A percentile compares a stretch with the other conserved stretches of the same genome.
These are phyloP conservation scores for Beroe forskalii DNA, from an alignment of 37 sponge, comb jelly and placozoan genomes.

Conservation along the genomic window DNA sequence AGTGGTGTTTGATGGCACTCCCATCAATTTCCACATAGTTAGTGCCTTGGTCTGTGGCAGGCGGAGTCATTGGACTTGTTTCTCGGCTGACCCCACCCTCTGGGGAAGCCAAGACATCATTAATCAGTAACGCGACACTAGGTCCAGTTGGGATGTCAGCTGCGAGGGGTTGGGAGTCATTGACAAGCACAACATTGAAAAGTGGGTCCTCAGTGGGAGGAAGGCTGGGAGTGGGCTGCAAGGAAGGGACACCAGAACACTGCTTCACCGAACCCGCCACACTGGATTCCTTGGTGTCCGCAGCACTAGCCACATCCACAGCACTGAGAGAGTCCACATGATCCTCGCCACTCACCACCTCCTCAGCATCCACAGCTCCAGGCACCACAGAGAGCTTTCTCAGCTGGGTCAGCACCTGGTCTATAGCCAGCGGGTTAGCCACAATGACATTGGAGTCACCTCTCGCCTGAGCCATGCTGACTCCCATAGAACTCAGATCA, in stretches of 20 bases:
- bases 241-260: not conserved
- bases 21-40: not conserved
- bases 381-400: too few relatives aligned
- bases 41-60: not conserved
- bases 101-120: not conserved
- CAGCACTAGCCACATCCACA: not conserved
- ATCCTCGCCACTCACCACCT: too few relatives aligned
- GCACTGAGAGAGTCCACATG: too few relatives aligned
- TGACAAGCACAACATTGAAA: not conserved
- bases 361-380: too few relatives aligned
- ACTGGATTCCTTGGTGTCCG: not conserved
- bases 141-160: not conserved
- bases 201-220: not conserved
- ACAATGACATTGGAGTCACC: not conserved
- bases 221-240: not conserved
- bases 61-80: not conserved
- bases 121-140: not conserved
- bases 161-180: not conserved
- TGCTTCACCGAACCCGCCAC: too few relatives aligned
- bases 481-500: conserved; percentile 2
- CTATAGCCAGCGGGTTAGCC: not conserved
- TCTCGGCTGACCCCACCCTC: not conserved
- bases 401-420: not conserved
- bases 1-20: not conserved
- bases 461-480: not conserved